These are phyloP conservation scores for Periophthalmodon schlosseri DNA, from an alignment of 2,113 vertebrate species.

Conservation along the genomic window DNA sequence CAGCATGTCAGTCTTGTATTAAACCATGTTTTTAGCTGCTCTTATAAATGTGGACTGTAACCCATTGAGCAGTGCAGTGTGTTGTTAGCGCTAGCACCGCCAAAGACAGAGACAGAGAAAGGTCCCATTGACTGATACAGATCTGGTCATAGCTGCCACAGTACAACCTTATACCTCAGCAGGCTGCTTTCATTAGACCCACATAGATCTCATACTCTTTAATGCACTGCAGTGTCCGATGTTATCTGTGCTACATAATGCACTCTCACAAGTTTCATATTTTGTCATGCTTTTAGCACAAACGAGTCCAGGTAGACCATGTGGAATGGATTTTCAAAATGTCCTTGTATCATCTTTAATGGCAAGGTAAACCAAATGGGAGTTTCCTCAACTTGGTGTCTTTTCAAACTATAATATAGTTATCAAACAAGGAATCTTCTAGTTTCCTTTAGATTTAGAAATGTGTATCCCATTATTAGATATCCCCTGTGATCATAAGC, in stretches of 20 bases:
- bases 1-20: background rate
- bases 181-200: constrained; percentile 55
- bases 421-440: background rate
- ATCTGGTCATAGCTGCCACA: constrained; percentile 47
- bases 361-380: background rate
- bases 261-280: constrained; percentile 12
- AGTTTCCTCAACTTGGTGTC: background rate
- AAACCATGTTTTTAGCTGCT: background rate
- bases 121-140: constrained; percentile 59
- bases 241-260: constrained; percentile 30
- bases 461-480: background rate
- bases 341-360: background rate
- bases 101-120: constrained; percentile 44
- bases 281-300: constrained; percentile 5
- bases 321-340: constrained; percentile 3
- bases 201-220: constrained; percentile 30
- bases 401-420: background rate
- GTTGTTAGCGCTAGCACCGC: constrained; percentile 35
- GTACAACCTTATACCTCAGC: constrained; percentile 44
- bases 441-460: background rate
- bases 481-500: too few relatives aligned
- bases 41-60: constrained; percentile 45
- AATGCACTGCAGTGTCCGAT: constrained; percentile 32
- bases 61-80: constrained; percentile 30
- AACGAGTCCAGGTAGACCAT: background rate